Percentiles rank a stretch among this genome's conserved stretches.
Conservation (phyloP, 92 coral and sea anemone species). For the Porites lobata region DNA sequence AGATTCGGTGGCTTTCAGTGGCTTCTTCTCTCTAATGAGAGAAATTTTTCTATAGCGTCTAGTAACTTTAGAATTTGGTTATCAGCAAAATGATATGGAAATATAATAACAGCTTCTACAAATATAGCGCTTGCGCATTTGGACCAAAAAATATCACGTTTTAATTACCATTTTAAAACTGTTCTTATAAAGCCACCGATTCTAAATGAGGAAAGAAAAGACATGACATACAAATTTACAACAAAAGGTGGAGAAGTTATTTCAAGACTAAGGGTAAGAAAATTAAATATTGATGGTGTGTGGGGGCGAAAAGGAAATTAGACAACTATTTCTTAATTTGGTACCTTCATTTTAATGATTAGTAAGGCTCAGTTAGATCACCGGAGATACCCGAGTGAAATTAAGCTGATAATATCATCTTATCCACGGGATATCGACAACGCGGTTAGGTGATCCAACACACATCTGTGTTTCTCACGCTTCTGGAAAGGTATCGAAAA, state of each 20-base stretch:
- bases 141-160: too few relatives aligned
- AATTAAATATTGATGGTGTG: conserved; percentile 34
- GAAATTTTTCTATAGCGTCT: too few relatives aligned
- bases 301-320: not conserved
- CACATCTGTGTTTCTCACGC: not conserved
- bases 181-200: too few relatives aligned
- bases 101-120: too few relatives aligned
- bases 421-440: not conserved
- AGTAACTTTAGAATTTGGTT: too few relatives aligned
- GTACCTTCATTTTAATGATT: not conserved
- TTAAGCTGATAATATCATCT: not conserved
- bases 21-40: too few relatives aligned
- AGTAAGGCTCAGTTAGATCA: not conserved
- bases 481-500: not conserved
- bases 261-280: not conserved
- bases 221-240: not conserved
- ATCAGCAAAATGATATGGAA: too few relatives aligned
- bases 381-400: not conserved
- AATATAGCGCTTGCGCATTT: too few relatives aligned
- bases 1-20: too few relatives aligned
- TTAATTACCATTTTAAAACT: too few relatives aligned
- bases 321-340: conserved; percentile 3
- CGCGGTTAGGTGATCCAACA: not conserved
- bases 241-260: too few relatives aligned
- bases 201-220: not conserved